These are phyloP conservation scores for Allophyes oxyacanthae DNA, from an alignment of 2,888 invertebrate genomes.

Conservation along the genomic window DNA sequence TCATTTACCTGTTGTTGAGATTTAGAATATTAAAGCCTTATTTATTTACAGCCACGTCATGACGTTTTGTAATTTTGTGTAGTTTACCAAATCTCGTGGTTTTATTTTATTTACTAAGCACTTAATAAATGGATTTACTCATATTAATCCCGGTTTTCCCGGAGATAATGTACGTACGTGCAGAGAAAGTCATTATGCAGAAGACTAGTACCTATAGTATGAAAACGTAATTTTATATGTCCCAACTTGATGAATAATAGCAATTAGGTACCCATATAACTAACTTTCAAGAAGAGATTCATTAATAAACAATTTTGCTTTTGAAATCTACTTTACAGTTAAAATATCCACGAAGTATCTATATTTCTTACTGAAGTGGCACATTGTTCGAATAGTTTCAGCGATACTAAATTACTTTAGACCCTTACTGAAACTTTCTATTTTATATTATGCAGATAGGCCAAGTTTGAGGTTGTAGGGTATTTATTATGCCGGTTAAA, in stretches of 20 bases:
- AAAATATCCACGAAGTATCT: no score
- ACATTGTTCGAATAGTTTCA: background rate
- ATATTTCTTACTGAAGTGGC: background rate
- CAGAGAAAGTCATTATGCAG: slow-evolving; percentile 48
- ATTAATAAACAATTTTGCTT: no score
- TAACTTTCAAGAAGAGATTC: no score
- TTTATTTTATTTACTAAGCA: no score
- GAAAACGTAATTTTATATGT: no score
- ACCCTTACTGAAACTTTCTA: background rate
- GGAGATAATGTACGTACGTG: slow-evolving; percentile 9
- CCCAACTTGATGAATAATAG: no score
- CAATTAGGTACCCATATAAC: no score
- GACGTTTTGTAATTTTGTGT: slow-evolving; percentile 25
- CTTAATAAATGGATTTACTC: no score
- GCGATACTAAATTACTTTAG: background rate
- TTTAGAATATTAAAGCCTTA: slow-evolving; percentile 31
- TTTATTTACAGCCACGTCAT: slow-evolving; percentile 23
- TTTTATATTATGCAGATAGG: background rate
- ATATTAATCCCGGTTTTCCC: slow-evolving; percentile 42
- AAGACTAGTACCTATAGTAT: no score
- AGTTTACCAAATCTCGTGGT: no score
- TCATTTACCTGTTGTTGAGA: slow-evolving; percentile 41
- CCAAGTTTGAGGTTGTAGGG: slow-evolving; percentile 4
- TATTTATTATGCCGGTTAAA: slow-evolving; percentile 9
- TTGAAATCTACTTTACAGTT: no score